phyloP scores from a whole-genome alignment of 2,888 invertebrate species.

The Microplitis manilae region DNA sequence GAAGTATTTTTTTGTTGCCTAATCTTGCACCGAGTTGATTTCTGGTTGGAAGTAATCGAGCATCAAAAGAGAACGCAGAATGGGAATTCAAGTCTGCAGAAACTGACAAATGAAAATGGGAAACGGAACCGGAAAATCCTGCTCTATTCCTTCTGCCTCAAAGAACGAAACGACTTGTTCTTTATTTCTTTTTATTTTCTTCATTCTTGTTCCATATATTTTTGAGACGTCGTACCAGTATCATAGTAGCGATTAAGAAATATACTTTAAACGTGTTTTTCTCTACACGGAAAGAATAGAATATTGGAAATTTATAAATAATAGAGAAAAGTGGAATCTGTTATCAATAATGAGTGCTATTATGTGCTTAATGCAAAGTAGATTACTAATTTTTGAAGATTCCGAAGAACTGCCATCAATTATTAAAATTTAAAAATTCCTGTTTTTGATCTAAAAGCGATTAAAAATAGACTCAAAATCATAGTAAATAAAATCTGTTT shows the following conservation, averaged over 20 bases:
- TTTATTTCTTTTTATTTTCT: constrained; percentile 12
- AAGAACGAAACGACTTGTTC: constrained; percentile 32
- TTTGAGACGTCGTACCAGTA: neutral
- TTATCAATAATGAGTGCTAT: no score
- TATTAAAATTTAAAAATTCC: no score
- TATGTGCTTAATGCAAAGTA: no score
- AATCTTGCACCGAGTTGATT: constrained; percentile 34
- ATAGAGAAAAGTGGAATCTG: no score
- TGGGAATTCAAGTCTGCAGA: constrained; percentile 20
- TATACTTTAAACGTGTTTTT: neutral
- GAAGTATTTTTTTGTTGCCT: constrained; percentile 10
- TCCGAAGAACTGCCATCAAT: no score
- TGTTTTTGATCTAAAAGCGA: no score
- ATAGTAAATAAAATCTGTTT: no score
- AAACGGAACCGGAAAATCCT: constrained; percentile 38
- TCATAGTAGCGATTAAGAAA: neutral
- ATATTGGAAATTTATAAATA: no score
- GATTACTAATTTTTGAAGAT: no score
- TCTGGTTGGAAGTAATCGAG: constrained; percentile 34
- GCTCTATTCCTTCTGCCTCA: constrained; percentile 37
- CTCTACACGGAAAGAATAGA: neutral
- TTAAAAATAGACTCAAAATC: no score
- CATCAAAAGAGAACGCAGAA: constrained; percentile 29
- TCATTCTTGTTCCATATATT: constrained; percentile 11
- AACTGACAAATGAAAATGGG: constrained; percentile 42